These are phyloP conservation scores for Cephus cinctus DNA, from an alignment of 1,140 invertebrate species.

Conservation along the genomic window DNA sequence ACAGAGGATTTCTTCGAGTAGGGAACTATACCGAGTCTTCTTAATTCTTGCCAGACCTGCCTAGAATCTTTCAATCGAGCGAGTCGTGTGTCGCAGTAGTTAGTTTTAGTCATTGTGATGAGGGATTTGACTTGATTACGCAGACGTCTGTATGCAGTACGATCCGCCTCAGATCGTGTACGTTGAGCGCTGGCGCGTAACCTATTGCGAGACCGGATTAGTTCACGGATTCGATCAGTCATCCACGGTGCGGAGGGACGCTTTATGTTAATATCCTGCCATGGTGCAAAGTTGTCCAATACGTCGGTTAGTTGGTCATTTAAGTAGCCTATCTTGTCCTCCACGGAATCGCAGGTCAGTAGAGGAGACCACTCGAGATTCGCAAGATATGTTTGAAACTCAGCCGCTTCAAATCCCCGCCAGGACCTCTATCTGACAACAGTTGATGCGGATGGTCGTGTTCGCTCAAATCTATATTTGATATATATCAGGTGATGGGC, in stretches of 20 bases:
- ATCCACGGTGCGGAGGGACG: slow-evolving; percentile 3
- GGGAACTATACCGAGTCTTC: too few relatives aligned
- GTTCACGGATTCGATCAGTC: not conserved
- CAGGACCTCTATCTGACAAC: too few relatives aligned
- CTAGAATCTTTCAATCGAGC: not conserved
- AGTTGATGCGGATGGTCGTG: not conserved
- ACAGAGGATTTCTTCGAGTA: too few relatives aligned
- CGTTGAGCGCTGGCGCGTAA: not conserved
- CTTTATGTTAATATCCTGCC: not conserved
- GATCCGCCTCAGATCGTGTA: too few relatives aligned
- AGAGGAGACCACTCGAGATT: slow-evolving; percentile 2
- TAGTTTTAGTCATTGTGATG: not conserved
- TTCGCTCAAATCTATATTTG: not conserved
- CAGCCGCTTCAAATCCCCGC: not conserved
- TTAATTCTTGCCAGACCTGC: not conserved
- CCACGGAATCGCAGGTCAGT: not conserved
- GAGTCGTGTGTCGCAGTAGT: not conserved
- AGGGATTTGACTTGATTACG: not conserved
- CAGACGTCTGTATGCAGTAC: not conserved
- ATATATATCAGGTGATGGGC: not conserved
- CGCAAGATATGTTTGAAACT: not conserved
- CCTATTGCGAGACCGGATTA: not conserved
- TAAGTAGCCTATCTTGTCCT: not conserved
- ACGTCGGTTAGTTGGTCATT: not conserved
- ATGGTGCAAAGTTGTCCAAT: not conserved